Percentiles rank a stretch among this genome's conserved stretches.
Evolutionary conservation across 2,888 invertebrate species (phyloP).

Genomic region (Drosophila affinis): DNA sequence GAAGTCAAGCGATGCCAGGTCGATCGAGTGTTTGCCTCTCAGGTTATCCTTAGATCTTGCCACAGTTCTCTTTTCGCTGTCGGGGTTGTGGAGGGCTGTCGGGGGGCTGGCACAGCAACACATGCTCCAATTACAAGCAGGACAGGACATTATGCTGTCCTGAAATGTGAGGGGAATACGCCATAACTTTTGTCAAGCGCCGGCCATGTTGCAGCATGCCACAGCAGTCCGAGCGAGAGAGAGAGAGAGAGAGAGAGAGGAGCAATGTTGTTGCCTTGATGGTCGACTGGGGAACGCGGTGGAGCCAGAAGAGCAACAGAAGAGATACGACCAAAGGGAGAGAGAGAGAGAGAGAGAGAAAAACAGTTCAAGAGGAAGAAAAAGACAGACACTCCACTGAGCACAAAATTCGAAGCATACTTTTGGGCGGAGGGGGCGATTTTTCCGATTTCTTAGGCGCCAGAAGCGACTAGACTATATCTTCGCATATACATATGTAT

Average conservation of each 20-base stretch:
- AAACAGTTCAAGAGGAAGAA: neutral
- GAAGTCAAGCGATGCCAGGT: neutral
- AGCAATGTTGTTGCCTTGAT: slow-evolving; percentile 39
- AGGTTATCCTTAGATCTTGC: neutral
- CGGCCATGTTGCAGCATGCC: slow-evolving; percentile 45
- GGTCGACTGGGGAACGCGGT: slow-evolving; percentile 45
- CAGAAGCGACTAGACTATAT: too few species aligned
- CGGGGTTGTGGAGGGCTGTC: too few species aligned
- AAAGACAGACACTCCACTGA: slow-evolving; percentile 2
- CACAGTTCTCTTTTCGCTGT: neutral
- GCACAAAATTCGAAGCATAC: neutral
- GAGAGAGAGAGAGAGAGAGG: neutral
- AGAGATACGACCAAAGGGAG: neutral
- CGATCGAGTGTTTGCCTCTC: neutral
- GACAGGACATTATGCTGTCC: slow-evolving; percentile 3
- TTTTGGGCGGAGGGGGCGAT: neutral
- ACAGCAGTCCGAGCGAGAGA: neutral
- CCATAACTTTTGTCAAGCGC: slow-evolving; percentile 43
- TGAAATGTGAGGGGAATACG: slow-evolving; percentile 12
- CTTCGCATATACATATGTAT: too few species aligned
- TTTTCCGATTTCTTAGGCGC: too few species aligned
- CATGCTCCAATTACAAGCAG: slow-evolving; percentile 29
- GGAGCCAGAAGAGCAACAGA: neutral
- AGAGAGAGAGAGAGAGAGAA: too few species aligned
- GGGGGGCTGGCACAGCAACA: neutral